These are phyloP conservation scores for Drosophila sordidula DNA, from an alignment of 2,888 invertebrate genomes.

Conservation along the genomic window DNA sequence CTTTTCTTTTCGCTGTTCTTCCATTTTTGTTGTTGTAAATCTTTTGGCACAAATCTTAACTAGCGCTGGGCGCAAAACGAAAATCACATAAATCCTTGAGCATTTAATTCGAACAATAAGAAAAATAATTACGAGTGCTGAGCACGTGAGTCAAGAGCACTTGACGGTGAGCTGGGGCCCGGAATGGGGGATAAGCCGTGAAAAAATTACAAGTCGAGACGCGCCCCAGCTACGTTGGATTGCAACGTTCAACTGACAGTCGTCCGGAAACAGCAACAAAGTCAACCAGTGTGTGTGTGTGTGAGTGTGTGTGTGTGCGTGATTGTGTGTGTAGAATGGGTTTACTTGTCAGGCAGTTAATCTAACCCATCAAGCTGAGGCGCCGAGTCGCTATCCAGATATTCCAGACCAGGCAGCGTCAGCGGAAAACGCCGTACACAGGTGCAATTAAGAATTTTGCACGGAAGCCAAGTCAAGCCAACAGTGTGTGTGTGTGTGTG, in stretches of 20 bases:
- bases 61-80: conserved; percentile 37
- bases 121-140: conserved; percentile 81
- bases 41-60: conserved; percentile 64
- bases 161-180: conserved; percentile 30
- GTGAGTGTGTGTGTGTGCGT: conserved; percentile 27
- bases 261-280: conserved; percentile 73
- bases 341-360: conserved; percentile 83
- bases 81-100: conserved; percentile 76
- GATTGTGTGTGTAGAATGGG: conserved; percentile 56
- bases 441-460: conserved; percentile 82
- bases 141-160: conserved; percentile 80
- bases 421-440: conserved; percentile 78
- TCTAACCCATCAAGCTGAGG: conserved; percentile 78
- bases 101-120: conserved; percentile 81
- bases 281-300: conserved; percentile 32
- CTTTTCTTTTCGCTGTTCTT: conserved; percentile 26
- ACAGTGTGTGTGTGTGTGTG: conserved; percentile 20
- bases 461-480: conserved; percentile 80
- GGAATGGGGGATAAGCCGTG: conserved; percentile 67
- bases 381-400: conserved; percentile 70
- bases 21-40: conserved; percentile 28
- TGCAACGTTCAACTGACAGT: conserved; percentile 55
- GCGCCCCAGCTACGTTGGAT: conserved; percentile 43
- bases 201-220: conserved; percentile 73
- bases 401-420: conserved; percentile 66